Base-by-base conservation (phyloP, 2,888 invertebrate species). In the Kryphioiulus occultus region DNA sequence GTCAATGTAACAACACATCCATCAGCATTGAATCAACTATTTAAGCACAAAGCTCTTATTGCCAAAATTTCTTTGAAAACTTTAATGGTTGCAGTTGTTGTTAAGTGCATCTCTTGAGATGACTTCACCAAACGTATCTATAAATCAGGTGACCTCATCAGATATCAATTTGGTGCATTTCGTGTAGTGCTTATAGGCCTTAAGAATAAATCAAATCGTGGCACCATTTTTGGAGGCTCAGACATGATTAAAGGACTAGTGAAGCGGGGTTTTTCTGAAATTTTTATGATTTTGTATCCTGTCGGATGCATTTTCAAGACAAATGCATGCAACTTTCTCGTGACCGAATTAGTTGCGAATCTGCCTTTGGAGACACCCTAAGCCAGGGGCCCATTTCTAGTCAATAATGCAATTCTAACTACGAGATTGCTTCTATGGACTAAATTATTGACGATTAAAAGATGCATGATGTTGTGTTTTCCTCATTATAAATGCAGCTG, bases 401-500 rank as follows among this genome's bases (percentile, higher is more conserved):
- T 68, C 59, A 68, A 68, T 68, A 68, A 68, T 68, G n/a, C n/a
- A 68, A 68, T 68, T 68, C 59, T 68, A 22, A 68, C 59, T 68
- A 68, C 9, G 22, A n/a, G 59, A 68, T 26, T 68, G 4, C 59
- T 68, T 68, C 59, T 9, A 68, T 22, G 22, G n/a, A 22, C 59
- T 68, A 68, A 68, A 68, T 68, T 22, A 68, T 68, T 68, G 59
- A 68, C 59, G 59, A 22, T 26, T 68, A 12, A 42, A 44, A 44
- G 44, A 44, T 44, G 26, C 22, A 68, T 68, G 59, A n/a, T 22
- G 5, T 68, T 68, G 59, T 68, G 10, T 22, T 68, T 68, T n/a
- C 59, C 22, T 22, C 59, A 68, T 68, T 68, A 68, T 22, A 68
- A 22, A 68, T 68, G 10, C 59, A 68, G n/a, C 10, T 68, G 59